phyloP scores from a whole-genome alignment of 2,113 vertebrate species.

The Myrmecophaga tridactyla region DNA sequence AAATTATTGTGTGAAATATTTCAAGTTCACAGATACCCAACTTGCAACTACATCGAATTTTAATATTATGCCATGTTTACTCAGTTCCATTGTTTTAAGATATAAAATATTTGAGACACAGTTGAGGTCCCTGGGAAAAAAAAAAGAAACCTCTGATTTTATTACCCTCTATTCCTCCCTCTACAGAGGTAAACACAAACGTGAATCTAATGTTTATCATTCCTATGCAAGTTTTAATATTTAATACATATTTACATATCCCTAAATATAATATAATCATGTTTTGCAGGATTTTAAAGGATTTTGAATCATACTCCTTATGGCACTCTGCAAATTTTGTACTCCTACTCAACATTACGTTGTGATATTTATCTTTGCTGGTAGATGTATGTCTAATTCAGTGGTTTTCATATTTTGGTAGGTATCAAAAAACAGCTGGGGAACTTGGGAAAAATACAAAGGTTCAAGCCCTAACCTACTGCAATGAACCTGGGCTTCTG shows the following conservation, averaged over 20 bases:
- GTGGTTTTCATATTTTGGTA: background rate
- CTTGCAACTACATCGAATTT: background rate
- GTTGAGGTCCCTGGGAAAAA: background rate
- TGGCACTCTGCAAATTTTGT: background rate
- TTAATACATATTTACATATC: background rate
- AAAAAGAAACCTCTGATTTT: background rate
- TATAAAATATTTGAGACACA: background rate
- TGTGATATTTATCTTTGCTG: background rate
- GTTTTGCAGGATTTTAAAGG: background rate
- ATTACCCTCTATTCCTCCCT: background rate
- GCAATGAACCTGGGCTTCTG: background rate
- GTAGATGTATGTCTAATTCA: background rate
- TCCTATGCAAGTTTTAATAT: background rate
- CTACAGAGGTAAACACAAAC: background rate
- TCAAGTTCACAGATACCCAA: background rate
- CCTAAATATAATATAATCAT: background rate
- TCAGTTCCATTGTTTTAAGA: background rate
- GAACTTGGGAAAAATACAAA: background rate
- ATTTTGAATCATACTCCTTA: background rate
- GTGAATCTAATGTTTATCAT: background rate
- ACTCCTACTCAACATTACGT: background rate
- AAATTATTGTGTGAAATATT: slow-evolving; percentile 16
- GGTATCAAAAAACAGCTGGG: background rate
- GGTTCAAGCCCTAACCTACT: background rate
- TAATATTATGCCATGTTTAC: background rate